Base-by-base conservation (phyloP, 2,797 vertebrate genomes). In the Anguilla obscura region DNA sequence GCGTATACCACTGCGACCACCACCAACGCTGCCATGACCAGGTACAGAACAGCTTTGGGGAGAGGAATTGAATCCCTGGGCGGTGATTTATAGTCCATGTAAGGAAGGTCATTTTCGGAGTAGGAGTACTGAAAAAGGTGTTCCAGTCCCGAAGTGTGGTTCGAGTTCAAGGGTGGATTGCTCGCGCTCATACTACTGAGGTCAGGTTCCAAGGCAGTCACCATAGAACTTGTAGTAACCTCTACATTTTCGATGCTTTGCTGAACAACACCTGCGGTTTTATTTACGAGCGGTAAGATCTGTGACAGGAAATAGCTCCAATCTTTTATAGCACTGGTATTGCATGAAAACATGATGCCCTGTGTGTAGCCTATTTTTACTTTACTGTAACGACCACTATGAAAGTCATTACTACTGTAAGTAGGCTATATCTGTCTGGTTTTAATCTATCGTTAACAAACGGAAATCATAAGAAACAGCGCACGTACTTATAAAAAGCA, bases 1-100 rank as follows among this genome's bases (percentile, higher is more conserved):
- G 96, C 97, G 0, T 98, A 98, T 0, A 96, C 97, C 94, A 98
- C 97, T 1, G 96, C 97, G 88, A 98, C 97, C 92, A 98, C 96
- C 92, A 98, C 97, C 89, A 98, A 93, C 4, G 97, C 97, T 1
- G 96, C 97, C 96, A 97, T 97, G 54, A 98, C 94, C 90, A 98
- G 96, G 93, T 98, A 98, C 21, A 98, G 96, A 6, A 98, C 96
- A 16, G 97, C 97, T 86, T 97, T 97, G 91, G 97, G 97, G 90
- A 98, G 93, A 76, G 96, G 97, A 58, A 97, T 96, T 45, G 96
- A 92, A 0, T 97, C 97, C 60, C 96, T 92, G 52, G 94, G 93
- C 2, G 96, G 96, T 0, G 96, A 95, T 89, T 96, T 95, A 94
- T 96, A 94, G 93, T 97, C 97, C 82, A 96, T 96, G 94, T 96